Evolutionary conservation across 2,888 invertebrate species (phyloP).

Genomic region (Polyommatus icarus): DNA sequence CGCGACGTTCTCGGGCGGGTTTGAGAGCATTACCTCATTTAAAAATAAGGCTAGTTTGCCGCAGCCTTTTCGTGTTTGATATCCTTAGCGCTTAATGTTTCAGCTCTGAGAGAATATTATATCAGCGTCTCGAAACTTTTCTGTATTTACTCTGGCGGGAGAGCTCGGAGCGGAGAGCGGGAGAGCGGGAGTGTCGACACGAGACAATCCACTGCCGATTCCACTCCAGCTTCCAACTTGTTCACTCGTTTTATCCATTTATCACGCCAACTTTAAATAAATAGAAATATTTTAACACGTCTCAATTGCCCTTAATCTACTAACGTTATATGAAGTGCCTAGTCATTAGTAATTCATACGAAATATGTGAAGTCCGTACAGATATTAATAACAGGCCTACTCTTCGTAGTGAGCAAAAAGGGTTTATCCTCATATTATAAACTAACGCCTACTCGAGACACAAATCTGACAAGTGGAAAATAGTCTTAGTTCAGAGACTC

Average conservation of each 20-base stretch:
- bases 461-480: constrained; percentile 48
- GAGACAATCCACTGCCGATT: neutral
- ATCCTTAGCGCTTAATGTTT: constrained; percentile 28
- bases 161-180: neutral
- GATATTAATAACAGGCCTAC: neutral
- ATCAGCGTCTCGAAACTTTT: constrained; percentile 12
- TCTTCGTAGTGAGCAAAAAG: neutral
- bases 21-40: constrained; percentile 14
- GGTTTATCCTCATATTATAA: constrained; percentile 33
- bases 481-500: constrained; percentile 41
- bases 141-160: constrained; percentile 17
- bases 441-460: constrained; percentile 28
- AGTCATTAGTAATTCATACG: neutral
- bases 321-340: neutral
- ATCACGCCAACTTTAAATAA: neutral
- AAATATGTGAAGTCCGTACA: neutral
- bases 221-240: neutral
- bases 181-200: neutral
- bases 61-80: constrained; percentile 18
- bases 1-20: neutral
- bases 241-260: neutral
- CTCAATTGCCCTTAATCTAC: too few species aligned
- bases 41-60: constrained; percentile 7
- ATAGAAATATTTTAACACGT: neutral
- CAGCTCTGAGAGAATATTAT: constrained; percentile 29